Conservation (phyloP, 92 coral and sea anemone species). For the Diadumene lineata region DNA sequence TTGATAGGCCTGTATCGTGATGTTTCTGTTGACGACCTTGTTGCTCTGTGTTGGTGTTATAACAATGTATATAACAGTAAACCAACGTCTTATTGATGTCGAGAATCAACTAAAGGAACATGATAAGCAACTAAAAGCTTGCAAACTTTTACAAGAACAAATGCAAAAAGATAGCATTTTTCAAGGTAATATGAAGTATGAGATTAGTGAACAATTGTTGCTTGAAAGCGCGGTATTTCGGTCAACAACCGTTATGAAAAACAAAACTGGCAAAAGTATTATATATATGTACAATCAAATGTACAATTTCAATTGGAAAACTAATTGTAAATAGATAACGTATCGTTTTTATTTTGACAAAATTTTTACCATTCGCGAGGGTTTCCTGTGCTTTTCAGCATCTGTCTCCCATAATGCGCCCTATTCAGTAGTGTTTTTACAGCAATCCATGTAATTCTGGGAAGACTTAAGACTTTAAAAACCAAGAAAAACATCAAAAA, state of each 20-base stretch:
- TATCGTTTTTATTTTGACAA: background rate
- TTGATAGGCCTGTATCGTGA: background rate
- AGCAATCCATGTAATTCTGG: too few species aligned
- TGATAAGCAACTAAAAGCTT: background rate
- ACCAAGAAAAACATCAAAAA: too few species aligned
- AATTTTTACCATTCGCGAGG: background rate
- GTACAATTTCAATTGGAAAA: background rate
- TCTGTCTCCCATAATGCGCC: too few species aligned
- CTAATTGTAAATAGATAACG: too few species aligned
- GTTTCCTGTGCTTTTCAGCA: too few species aligned
- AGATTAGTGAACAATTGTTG: background rate
- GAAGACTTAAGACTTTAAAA: too few species aligned
- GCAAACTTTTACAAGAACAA: background rate
- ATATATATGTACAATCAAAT: background rate
- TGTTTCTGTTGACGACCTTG: background rate
- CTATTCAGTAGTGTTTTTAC: too few species aligned
- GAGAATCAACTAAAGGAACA: background rate
- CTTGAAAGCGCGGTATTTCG: background rate
- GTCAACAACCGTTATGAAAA: too few species aligned
- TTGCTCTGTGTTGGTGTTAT: background rate
- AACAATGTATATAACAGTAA: background rate
- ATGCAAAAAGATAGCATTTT: background rate
- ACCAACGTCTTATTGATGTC: conserved; percentile 1
- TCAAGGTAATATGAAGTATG: background rate
- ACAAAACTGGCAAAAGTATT: background rate